A percentile compares a stretch with the other conserved stretches of the same genome.
phyloP scores from a whole-genome alignment of 1,140 invertebrate species.

The Diuraphis noxia region DNA sequence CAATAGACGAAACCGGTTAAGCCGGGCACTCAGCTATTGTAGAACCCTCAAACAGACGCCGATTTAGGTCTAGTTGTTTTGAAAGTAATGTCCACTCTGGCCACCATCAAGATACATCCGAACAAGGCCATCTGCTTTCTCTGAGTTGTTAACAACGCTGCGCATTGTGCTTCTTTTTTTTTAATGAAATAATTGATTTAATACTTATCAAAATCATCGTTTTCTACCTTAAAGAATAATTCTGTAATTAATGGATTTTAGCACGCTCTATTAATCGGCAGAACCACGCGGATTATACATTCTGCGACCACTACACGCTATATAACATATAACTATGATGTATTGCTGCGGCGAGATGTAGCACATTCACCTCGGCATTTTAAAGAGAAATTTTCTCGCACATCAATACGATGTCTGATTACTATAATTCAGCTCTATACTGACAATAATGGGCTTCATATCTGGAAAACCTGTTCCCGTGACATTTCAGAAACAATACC shows the following conservation, averaged over 20 bases:
- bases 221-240: neutral
- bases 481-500: constrained; percentile 31
- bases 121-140: constrained; percentile 45
- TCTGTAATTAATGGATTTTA: constrained; percentile 24
- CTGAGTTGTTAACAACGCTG: neutral
- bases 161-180: neutral
- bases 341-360: neutral
- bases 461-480: neutral
- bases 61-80: constrained; percentile 36
- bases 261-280: constrained; percentile 31
- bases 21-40: neutral
- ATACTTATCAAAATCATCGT: neutral
- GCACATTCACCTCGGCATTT: constrained; percentile 33
- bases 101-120: constrained; percentile 3
- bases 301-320: neutral
- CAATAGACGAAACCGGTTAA: constrained; percentile 20
- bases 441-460: neutral
- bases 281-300: neutral
- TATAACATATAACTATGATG: neutral
- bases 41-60: neutral
- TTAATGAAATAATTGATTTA: constrained; percentile 13
- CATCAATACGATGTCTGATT: constrained; percentile 7
- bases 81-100: constrained; percentile 30
- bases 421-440: neutral
- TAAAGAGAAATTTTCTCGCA: constrained; percentile 22